phyloP scores from a whole-genome alignment of 2,888 invertebrate genomes.

The Stegophylla sp. region DNA sequence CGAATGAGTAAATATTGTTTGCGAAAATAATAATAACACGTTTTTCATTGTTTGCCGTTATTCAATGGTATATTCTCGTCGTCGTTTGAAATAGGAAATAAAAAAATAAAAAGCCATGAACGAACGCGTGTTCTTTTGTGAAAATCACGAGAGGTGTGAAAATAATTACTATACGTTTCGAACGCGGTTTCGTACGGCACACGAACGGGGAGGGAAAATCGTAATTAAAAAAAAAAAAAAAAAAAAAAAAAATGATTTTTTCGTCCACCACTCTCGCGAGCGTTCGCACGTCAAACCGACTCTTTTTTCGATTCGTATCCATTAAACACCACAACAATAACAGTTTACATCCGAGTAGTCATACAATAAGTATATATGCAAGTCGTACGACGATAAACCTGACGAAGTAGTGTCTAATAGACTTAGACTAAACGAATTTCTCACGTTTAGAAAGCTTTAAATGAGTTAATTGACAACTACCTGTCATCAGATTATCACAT shows the following conservation, averaged over 20 bases:
- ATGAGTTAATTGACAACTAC: too few species aligned
- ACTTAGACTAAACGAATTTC: too few species aligned
- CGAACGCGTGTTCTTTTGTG: conserved; percentile 11
- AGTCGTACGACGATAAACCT: too few species aligned
- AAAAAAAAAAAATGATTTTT: neutral
- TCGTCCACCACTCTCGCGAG: neutral
- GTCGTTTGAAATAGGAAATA: neutral
- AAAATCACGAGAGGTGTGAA: conserved; percentile 18
- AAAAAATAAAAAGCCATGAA: neutral
- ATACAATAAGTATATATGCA: too few species aligned
- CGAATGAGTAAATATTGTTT: conserved; percentile 22
- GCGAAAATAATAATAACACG: conserved; percentile 29
- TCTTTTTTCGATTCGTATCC: neutral
- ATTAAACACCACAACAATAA: conserved; percentile 2
- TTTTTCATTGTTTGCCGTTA: conserved; percentile 16
- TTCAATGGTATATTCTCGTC: neutral
- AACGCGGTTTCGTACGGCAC: neutral
- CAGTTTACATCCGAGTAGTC: neutral
- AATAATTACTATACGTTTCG: conserved; percentile 42
- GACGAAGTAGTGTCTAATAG: too few species aligned
- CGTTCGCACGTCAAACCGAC: conserved; percentile 20
- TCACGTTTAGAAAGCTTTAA: too few species aligned
- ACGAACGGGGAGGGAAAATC: neutral
- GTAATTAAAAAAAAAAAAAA: neutral
- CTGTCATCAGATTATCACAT: too few species aligned